Conservation (phyloP, 2,888 invertebrate genomes). For the Drosophila borealis region DNA sequence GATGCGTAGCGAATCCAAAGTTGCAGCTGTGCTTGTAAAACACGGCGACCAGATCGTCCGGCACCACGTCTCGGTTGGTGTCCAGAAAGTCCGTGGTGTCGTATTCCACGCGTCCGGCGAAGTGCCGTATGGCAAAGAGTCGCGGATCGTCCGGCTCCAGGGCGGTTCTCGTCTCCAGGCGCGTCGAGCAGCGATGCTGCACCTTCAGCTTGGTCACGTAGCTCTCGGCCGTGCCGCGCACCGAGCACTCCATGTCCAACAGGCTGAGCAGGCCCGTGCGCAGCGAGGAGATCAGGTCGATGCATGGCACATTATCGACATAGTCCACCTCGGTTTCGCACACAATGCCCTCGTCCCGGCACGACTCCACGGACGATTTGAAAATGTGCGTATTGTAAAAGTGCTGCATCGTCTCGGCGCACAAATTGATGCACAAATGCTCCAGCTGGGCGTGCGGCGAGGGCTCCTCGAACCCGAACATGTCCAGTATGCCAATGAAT, state of each 20-base stretch:
- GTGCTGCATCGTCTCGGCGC: conserved; percentile 98
- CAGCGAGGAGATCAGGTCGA: conserved; percentile 96
- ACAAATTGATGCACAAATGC: conserved; percentile 97
- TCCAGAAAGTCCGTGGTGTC: conserved; percentile 95
- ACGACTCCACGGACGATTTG: conserved; percentile 96
- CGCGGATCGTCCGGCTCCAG: conserved; percentile 92
- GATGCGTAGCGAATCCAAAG: conserved; percentile 98
- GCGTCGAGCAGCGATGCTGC: conserved; percentile 93
- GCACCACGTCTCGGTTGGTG: conserved; percentile 96
- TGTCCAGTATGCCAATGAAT: conserved; percentile 97
- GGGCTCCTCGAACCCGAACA: conserved; percentile 98
- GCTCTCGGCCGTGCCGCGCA: conserved; percentile 91
- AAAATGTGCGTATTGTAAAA: conserved; percentile 99
- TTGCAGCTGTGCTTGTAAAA: conserved; percentile 97
- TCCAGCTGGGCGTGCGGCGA: conserved; percentile 94
- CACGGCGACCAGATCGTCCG: conserved; percentile 95
- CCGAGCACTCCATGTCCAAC: conserved; percentile 96
- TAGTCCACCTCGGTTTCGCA: conserved; percentile 96
- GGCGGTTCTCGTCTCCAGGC: conserved; percentile 89
- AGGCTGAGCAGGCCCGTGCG: conserved; percentile 96
- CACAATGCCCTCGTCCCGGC: conserved; percentile 95
- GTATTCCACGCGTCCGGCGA: conserved; percentile 93
- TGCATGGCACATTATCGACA: conserved; percentile 97
- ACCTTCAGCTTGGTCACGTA: conserved; percentile 92
- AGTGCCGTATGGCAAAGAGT: conserved; percentile 96